Conservation (phyloP, 2,888 invertebrate species). For the Liposcelis brunnea region DNA sequence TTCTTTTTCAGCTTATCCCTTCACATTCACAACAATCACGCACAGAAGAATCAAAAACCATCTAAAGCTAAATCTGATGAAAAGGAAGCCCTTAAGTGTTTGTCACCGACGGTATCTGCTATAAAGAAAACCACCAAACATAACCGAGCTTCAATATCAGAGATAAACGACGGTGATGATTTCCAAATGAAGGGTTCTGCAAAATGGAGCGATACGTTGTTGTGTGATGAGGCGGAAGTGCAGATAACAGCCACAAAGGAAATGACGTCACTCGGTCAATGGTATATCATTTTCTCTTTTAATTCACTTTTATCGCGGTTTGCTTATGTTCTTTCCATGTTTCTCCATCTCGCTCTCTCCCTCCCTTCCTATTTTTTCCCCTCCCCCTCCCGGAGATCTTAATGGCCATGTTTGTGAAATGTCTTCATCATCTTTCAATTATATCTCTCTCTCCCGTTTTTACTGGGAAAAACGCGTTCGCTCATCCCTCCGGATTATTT, state of each 20-base stretch:
- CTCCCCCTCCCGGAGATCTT: conserved; percentile 1
- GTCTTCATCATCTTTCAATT: conserved; percentile 1
- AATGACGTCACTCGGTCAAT: conserved; percentile 1
- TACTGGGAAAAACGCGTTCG: not conserved
- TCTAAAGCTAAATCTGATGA: no score
- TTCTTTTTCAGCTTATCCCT: no score
- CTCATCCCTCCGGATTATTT: no score
- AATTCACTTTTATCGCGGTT: not conserved
- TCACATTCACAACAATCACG: no score
- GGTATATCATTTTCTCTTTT: not conserved
- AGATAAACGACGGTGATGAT: no score
- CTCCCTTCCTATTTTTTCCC: conserved; percentile 7
- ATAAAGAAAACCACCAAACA: no score
- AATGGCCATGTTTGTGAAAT: not conserved
- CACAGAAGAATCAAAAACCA: no score
- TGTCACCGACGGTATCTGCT: no score
- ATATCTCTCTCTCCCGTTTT: conserved; percentile 4
- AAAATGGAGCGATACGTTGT: conserved; percentile 1
- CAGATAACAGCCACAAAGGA: conserved; percentile 3
- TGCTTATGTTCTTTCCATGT: not conserved
- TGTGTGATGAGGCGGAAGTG: conserved; percentile 3
- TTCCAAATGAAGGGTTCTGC: not conserved
- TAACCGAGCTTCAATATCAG: no score
- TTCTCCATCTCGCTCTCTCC: conserved; percentile 8
- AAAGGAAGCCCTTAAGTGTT: no score